Conservation (phyloP, 2,113 vertebrate genomes). For the Pogona vitticeps region DNA sequence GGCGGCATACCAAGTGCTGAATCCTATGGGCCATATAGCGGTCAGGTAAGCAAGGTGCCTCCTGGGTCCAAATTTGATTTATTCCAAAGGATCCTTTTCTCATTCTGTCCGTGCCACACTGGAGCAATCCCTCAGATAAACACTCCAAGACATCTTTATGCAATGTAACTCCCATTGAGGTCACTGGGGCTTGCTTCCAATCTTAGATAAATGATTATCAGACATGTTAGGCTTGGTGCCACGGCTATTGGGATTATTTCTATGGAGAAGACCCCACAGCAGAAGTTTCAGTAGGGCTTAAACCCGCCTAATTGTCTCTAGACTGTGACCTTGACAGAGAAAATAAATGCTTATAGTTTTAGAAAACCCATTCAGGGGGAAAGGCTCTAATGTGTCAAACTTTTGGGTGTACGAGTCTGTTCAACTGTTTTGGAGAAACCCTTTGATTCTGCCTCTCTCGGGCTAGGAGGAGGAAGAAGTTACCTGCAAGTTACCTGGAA, state of each 20-base stretch:
- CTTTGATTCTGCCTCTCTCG: too few relatives aligned
- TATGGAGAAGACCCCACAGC: neutral
- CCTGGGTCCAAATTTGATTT: neutral
- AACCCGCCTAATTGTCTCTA: neutral
- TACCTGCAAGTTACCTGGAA: too few relatives aligned
- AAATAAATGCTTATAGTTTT: too few relatives aligned
- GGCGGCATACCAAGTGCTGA: constrained; percentile 81
- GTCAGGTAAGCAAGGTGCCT: constrained; percentile 69
- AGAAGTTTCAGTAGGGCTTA: neutral
- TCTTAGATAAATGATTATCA: too few relatives aligned
- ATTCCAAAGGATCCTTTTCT: neutral
- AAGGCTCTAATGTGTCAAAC: too few relatives aligned
- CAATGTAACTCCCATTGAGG: neutral
- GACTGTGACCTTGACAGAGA: neutral
- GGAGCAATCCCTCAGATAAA: neutral
- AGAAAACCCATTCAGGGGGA: too few relatives aligned
- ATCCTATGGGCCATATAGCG: constrained; percentile 79
- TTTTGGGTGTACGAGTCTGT: too few relatives aligned
- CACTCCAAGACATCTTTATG: neutral
- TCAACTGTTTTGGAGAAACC: too few relatives aligned
- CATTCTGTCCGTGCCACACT: neutral
- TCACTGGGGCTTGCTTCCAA: neutral
- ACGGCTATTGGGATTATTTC: neutral
- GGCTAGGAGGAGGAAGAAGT: too few relatives aligned
- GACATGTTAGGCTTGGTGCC: too few relatives aligned